A percentile compares a stretch with the other conserved stretches of the same genome.
Evolutionary conservation across 2,888 invertebrate species (phyloP).

Genomic region (Noctua janthina): DNA sequence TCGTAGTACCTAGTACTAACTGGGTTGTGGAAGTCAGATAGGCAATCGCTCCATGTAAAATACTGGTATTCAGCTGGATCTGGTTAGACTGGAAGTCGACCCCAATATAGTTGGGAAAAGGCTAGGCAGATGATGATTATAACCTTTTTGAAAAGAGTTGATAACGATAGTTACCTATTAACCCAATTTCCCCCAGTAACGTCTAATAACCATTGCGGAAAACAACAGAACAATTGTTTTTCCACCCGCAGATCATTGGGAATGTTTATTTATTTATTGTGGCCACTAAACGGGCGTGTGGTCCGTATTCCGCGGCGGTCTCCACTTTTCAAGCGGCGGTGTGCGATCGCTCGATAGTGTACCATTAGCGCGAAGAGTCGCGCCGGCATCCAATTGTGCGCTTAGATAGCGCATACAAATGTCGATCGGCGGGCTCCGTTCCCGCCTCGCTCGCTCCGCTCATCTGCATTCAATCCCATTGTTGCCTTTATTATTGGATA

Average conservation of each 20-base stretch:
- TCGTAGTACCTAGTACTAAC: no score
- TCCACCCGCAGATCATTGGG: constrained; percentile 64
- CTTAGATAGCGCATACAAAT: constrained; percentile 90
- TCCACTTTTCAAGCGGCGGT: constrained; percentile 84
- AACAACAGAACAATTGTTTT: constrained; percentile 65
- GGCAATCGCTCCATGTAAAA: no score
- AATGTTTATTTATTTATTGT: constrained; percentile 86
- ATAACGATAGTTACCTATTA: constrained; percentile 36
- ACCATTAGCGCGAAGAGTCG: constrained; percentile 90
- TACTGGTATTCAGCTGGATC: no score
- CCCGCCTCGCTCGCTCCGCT: constrained; percentile 79
- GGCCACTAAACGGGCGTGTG: constrained; percentile 84
- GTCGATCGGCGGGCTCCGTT: constrained; percentile 84
- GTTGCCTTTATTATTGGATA: constrained; percentile 88
- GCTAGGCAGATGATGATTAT: no score
- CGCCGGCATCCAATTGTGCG: constrained; percentile 90
- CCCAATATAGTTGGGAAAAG: no score
- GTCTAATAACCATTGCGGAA: constrained; percentile 32
- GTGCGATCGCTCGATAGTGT: constrained; percentile 89
- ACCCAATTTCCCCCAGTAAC: constrained; percentile 39
- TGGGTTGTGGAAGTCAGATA: no score
- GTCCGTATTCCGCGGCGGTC: constrained; percentile 87
- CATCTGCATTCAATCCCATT: constrained; percentile 91
- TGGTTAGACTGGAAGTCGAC: no score
- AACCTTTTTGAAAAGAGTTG: constrained; percentile 9